Conservation (phyloP, 37 sponge, comb jelly and placozoan genomes). For the Halisarca cf. caerulea region DNA sequence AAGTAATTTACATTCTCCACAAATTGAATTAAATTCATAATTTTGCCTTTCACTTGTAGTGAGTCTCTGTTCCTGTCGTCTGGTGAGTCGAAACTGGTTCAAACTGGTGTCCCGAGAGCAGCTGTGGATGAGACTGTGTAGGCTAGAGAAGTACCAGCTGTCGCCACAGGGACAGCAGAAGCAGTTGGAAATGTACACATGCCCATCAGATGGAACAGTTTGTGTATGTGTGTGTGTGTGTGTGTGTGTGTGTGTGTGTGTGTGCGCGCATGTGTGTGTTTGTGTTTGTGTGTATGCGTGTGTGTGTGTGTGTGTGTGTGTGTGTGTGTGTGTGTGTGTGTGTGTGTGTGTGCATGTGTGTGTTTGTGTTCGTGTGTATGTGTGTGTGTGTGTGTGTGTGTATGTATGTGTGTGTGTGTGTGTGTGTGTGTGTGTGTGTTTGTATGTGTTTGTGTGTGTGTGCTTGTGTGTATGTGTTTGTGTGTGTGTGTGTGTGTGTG, state of each 20-base stretch:
- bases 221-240: slow-evolving; percentile 32
- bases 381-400: too few species aligned
- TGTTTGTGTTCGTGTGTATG: too few species aligned
- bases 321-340: too few species aligned
- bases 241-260: too few species aligned
- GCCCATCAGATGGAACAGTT: slow-evolving; percentile 33
- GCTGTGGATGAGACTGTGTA: slow-evolving; percentile 73
- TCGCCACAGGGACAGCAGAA: slow-evolving; percentile 47
- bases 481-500: too few species aligned
- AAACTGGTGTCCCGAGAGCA: slow-evolving; percentile 36
- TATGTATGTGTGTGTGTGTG: too few species aligned
- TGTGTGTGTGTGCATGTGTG: neutral
- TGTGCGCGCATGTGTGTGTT: neutral
- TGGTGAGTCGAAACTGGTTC: slow-evolving; percentile 71
- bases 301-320: too few species aligned
- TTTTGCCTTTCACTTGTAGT: slow-evolving; percentile 31
- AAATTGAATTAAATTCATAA: neutral
- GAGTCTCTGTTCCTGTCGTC: slow-evolving; percentile 62
- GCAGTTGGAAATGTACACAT: slow-evolving; percentile 20
- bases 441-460: too few species aligned
- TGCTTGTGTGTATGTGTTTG: too few species aligned
- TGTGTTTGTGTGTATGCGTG: neutral
- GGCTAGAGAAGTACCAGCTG: slow-evolving; percentile 63
- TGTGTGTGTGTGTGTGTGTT: too few species aligned
- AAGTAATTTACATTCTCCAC: too few species aligned